phyloP scores from a whole-genome alignment of 1,140 invertebrate genomes.

The Atta colombica region DNA sequence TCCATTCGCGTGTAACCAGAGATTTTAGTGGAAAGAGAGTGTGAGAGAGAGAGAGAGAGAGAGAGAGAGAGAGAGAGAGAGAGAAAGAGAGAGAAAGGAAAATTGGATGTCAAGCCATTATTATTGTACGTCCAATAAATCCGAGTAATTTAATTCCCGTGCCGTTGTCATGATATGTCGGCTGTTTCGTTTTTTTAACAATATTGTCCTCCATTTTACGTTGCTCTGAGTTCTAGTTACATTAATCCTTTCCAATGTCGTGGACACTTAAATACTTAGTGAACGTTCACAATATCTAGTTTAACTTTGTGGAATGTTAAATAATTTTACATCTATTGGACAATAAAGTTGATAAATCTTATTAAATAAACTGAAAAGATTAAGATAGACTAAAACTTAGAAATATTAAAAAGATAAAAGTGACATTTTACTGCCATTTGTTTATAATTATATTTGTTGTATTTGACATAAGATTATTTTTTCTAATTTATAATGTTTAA shows the following conservation, averaged over 20 bases:
- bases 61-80: background rate
- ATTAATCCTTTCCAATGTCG: slow-evolving; percentile 21
- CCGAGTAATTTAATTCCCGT: slow-evolving; percentile 69
- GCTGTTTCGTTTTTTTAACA: slow-evolving; percentile 47
- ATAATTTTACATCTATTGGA: background rate
- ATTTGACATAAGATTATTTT: background rate
- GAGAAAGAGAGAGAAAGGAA: background rate
- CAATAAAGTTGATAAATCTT: background rate
- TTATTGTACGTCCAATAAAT: slow-evolving; percentile 68
- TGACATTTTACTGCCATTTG: background rate
- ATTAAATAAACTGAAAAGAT: background rate
- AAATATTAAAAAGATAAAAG: background rate
- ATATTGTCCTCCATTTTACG: slow-evolving; percentile 41
- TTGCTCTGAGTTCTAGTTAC: slow-evolving; percentile 32
- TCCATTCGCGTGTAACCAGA: slow-evolving; percentile 69
- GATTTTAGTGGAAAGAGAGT: slow-evolving; percentile 43
- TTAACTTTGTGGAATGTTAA: background rate
- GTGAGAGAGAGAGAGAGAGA: background rate
- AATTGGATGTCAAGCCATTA: slow-evolving; percentile 59
- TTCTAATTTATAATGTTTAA: background rate
- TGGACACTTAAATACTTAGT: background rate
- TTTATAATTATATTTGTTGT: background rate
- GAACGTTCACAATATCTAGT: background rate
- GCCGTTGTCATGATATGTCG: slow-evolving; percentile 36
- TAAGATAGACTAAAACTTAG: background rate